Evolutionary conservation across 2,888 invertebrate species (phyloP), one percentile per base, ranked within the genome.

Genomic region (Oxystoma pomonae): DNA sequence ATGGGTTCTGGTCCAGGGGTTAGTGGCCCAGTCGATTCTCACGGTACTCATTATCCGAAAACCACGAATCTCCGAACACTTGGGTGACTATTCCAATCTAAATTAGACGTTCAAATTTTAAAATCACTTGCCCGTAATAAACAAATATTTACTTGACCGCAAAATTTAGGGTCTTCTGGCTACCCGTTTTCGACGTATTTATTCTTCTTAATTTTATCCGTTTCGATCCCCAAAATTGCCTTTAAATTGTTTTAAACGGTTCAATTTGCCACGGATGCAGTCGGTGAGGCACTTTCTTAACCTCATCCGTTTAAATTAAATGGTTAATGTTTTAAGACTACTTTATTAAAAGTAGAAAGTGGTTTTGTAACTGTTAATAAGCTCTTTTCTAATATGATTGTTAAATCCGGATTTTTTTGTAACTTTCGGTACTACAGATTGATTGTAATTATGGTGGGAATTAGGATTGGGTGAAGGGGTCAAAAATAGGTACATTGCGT

Each of bases 61-160:
- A 64, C 66, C 66, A 20, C 62, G 21, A 57, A 51, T 61, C 62
- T 52, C 19, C 60, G n/a, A n/a, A n/a, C 64, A 66, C 66, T 64
- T 62, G 64, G 65, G 58, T 65, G 64, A 63, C 55, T 62, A 64
- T 66, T 58, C 62, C 58, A 63, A 65, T 62, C 58, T 62, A 67
- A 67, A 67, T 67, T 67, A 67, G 63, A 63, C 63, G 65, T 63
- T 62, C 58, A 55, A 59, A 65, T 62, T 64, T 60, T 35, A 57
- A 59, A 65, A 65, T 64, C 67, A 63, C 58, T 67, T 65, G 65
- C 60, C 64, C 65, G 67, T 51, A 67, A 16, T 61, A 67, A 67
- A 65, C 65, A 67, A 65, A 67, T 65, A 64, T 65, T 67, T 50
- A 53, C 57, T 61, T 63, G 59, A 67, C 67, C 64, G 61, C 67